Percentiles rank a stretch among this genome's conserved stretches.
These are phyloP conservation scores for Pogonomyrmex barbatus DNA, from an alignment of 1,140 invertebrate species.

Conservation along the genomic window DNA sequence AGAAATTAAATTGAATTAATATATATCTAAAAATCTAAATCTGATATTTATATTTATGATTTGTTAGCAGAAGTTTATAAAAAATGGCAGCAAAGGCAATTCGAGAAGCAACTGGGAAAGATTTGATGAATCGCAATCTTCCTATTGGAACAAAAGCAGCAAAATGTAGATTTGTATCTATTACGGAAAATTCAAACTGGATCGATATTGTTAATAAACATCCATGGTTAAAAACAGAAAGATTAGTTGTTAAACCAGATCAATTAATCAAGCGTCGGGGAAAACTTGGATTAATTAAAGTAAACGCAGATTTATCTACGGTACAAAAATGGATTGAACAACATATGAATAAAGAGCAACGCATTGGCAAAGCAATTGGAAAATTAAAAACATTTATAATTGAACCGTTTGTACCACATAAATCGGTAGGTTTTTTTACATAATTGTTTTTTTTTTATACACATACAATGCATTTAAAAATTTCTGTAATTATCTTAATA, in stretches of 20 bases:
- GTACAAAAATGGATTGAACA: constrained; percentile 96
- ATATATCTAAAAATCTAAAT: background rate
- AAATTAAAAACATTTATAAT: constrained; percentile 98
- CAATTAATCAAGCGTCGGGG: constrained; percentile 99
- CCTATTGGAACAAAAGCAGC: constrained; percentile 89
- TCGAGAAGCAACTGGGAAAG: constrained; percentile 97
- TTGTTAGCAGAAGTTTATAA: constrained; percentile 40
- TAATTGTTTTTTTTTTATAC: background rate
- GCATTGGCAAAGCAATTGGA: constrained; percentile 94
- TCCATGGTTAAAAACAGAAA: constrained; percentile 95
- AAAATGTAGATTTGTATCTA: constrained; percentile 93
- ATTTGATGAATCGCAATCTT: constrained; percentile 95
- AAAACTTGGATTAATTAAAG: constrained; percentile 98
- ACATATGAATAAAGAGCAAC: constrained; percentile 94
- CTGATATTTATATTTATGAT: background rate
- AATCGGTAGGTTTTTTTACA: constrained; percentile 88
- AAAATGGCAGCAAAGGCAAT: constrained; percentile 99
- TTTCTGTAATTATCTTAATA: background rate
- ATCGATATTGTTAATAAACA: constrained; percentile 90
- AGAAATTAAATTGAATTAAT: background rate
- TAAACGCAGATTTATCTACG: constrained; percentile 93
- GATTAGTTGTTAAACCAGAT: constrained; percentile 98
- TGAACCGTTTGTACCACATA: constrained; percentile 97
- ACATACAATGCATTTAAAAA: background rate
- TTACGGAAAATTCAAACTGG: constrained; percentile 94